Evolutionary conservation across 23 tunicate genomes (phyloP).

Genomic region (Aplidium turbinatum): DNA sequence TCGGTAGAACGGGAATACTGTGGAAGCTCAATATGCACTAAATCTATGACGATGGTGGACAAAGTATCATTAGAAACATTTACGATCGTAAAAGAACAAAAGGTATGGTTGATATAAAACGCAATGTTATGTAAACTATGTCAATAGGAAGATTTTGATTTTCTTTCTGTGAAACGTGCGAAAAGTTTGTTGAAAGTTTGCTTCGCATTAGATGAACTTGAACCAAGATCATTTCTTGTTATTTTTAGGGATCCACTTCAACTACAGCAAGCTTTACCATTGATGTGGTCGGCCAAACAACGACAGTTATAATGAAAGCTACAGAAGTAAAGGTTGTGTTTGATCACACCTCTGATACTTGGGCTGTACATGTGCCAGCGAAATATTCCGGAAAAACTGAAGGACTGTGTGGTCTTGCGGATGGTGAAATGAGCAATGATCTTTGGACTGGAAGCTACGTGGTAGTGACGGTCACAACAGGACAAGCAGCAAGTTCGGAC

Average conservation of each 20-base stretch:
- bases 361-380: slow-evolving; percentile 83
- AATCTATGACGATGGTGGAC: slow-evolving; percentile 61
- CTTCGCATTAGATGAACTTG: too few species aligned
- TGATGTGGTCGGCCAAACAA: slow-evolving; percentile 19
- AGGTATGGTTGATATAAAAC: slow-evolving; percentile 9
- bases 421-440: slow-evolving; percentile 86
- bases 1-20: slow-evolving; percentile 70
- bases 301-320: slow-evolving; percentile 46
- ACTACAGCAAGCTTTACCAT: slow-evolving; percentile 47
- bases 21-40: slow-evolving; percentile 69
- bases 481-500: slow-evolving; percentile 33
- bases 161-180: too few species aligned
- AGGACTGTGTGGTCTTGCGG: slow-evolving; percentile 98
- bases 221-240: too few species aligned
- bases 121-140: too few species aligned
- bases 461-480: slow-evolving; percentile 48
- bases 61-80: slow-evolving; percentile 26
- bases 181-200: too few species aligned
- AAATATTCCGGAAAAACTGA: slow-evolving; percentile 87
- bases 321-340: slow-evolving; percentile 67
- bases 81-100: slow-evolving; percentile 32
- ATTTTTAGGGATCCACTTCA: slow-evolving; percentile 10
- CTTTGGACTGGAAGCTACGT: slow-evolving; percentile 86
- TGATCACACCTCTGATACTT: slow-evolving; percentile 71
- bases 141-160: too few species aligned